Percentiles rank a stretch among this genome's conserved stretches.
phyloP scores from a whole-genome alignment of 1,140 invertebrate genomes.

The Meloidogyne floridensis region DNA sequence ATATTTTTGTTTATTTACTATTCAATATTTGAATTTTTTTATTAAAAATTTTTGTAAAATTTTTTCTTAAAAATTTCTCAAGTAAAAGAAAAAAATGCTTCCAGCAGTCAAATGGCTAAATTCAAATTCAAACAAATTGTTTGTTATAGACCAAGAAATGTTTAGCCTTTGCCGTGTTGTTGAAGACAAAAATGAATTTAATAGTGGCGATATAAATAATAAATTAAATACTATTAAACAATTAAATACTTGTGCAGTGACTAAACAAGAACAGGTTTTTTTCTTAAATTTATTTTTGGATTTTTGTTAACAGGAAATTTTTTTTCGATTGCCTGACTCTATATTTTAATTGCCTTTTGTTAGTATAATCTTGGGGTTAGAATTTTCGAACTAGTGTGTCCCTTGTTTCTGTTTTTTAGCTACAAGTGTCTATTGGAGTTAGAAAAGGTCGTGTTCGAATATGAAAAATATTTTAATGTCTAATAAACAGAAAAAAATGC shows the following conservation, averaged over 20 bases:
- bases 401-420: no score
- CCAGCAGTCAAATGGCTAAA: constrained; percentile 32
- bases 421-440: no score
- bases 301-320: neutral
- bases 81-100: neutral
- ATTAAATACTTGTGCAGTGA: neutral
- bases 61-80: neutral
- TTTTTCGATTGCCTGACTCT: neutral
- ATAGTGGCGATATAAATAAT: neutral
- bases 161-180: constrained; percentile 21
- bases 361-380: no score
- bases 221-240: neutral
- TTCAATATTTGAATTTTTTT: neutral
- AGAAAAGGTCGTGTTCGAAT: no score
- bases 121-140: constrained; percentile 17
- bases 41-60: neutral
- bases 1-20: constrained; percentile 14
- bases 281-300: constrained; percentile 14
- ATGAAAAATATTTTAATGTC: no score
- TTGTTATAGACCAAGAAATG: constrained; percentile 30
- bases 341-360: no score
- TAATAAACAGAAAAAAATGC: no score
- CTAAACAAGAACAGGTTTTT: constrained; percentile 35
- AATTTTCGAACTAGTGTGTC: no score
- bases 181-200: neutral